Conservation (phyloP, 2,113 vertebrate genomes). For the Xenotilapia flavipinnis region DNA sequence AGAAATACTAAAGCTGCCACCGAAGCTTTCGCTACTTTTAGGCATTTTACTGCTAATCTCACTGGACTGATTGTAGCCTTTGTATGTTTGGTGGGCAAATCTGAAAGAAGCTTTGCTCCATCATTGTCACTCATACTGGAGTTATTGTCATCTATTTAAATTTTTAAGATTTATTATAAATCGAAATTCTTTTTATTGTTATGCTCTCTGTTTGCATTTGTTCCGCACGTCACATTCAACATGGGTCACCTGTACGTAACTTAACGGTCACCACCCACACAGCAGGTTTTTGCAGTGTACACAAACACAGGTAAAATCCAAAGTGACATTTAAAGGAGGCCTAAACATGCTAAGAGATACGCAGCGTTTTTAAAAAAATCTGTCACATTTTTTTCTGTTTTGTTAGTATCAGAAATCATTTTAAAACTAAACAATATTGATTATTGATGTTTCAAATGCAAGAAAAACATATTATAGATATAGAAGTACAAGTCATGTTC, state of each 20-base stretch:
- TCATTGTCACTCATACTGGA: neutral
- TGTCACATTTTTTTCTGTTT: neutral
- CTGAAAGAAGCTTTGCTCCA: neutral
- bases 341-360: rapidly evolving
- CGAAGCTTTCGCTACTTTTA: neutral
- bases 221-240: neutral
- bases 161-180: neutral
- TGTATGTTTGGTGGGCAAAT: neutral
- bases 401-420: neutral
- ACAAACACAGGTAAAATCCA: neutral
- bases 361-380: rapidly evolving
- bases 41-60: neutral
- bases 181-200: neutral
- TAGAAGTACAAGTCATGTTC: rapidly evolving
- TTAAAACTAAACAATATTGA: neutral
- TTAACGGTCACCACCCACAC: rapidly evolving
- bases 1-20: neutral
- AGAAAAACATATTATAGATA: rapidly evolving
- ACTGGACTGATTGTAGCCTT: neutral
- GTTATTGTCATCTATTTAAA: neutral
- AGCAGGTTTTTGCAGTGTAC: rapidly evolving
- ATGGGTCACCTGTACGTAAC: rapidly evolving
- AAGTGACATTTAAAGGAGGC: neutral
- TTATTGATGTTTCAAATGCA: neutral
- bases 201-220: rapidly evolving